Evolutionary conservation across 2,888 invertebrate genomes (phyloP).

Genomic region (Adela reaumurella): DNA sequence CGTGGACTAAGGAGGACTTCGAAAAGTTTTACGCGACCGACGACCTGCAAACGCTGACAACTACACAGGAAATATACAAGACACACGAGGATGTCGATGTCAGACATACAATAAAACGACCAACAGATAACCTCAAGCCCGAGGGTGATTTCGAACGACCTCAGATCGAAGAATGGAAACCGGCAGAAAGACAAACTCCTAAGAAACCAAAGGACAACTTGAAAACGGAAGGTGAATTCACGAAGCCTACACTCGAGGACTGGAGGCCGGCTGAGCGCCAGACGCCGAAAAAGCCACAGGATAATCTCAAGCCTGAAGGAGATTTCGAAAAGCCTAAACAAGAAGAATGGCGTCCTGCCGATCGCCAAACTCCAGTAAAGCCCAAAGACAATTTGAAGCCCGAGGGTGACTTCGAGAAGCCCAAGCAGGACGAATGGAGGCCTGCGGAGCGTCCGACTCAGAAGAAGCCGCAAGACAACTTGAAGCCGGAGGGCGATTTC

Average conservation of each 20-base stretch:
- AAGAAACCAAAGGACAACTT: conserved; percentile 25
- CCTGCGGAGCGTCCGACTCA: conserved; percentile 24
- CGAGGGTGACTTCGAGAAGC: conserved; percentile 49
- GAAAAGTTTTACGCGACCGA: conserved; percentile 65
- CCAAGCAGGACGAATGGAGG: conserved; percentile 17
- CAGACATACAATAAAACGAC: conserved; percentile 32
- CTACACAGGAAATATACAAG: conserved; percentile 64
- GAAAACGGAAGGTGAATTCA: conserved; percentile 29
- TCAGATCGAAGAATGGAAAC: conserved; percentile 17
- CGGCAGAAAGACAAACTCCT: conserved; percentile 23
- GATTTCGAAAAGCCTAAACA: conserved; percentile 50
- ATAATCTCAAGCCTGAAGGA: conserved; percentile 57
- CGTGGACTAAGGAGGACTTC: conserved; percentile 70
- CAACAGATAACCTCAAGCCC: conserved; percentile 47
- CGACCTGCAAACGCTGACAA: conserved; percentile 55
- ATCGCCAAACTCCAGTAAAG: conserved; percentile 29
- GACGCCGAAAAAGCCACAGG: conserved; percentile 24
- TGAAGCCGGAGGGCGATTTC: conserved; percentile 49
- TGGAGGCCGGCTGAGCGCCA: conserved; percentile 34
- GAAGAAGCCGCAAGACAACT: conserved; percentile 30
- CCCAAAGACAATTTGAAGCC: conserved; percentile 47
- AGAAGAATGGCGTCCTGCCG: conserved; percentile 46
- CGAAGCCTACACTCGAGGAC: conserved; percentile 26
- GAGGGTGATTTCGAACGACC: conserved; percentile 51
- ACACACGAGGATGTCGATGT: conserved; percentile 59